A percentile compares a stretch with the other conserved stretches of the same genome.
Evolutionary conservation across 2,888 invertebrate genomes (phyloP).

Genomic region (Cryptocephalus moraei): DNA sequence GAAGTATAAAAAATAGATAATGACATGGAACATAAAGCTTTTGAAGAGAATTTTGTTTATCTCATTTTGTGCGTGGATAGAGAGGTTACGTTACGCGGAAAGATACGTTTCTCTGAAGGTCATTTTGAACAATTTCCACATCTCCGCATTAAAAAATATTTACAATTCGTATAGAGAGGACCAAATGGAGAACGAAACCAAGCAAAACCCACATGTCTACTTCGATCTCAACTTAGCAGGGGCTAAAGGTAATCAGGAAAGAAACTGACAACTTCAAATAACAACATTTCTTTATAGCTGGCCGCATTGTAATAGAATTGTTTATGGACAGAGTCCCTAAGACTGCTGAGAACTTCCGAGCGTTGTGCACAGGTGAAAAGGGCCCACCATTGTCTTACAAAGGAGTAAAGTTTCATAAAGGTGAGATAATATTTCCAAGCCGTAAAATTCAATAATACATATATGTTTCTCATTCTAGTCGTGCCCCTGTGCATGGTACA

Average conservation of each 20-base stretch:
- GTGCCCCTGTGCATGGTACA: conserved; percentile 83
- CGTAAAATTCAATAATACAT: too few species aligned
- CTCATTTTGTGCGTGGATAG: too few species aligned
- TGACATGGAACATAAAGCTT: too few species aligned
- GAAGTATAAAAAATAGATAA: too few species aligned
- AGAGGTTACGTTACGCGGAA: too few species aligned
- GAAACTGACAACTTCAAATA: neutral
- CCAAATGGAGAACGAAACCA: too few species aligned
- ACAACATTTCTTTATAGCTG: conserved; percentile 45
- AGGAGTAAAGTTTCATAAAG: conserved; percentile 70
- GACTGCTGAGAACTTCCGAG: conserved; percentile 86
- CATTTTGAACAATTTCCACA: too few species aligned
- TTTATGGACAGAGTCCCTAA: conserved; percentile 74
- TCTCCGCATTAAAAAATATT: too few species aligned
- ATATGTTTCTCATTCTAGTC: conserved; percentile 43
- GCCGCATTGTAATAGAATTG: conserved; percentile 77
- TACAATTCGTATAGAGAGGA: too few species aligned
- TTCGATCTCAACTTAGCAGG: conserved; percentile 59
- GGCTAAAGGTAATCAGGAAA: conserved; percentile 48
- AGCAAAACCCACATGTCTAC: conserved; percentile 41
- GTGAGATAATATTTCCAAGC: too few species aligned
- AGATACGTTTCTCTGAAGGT: too few species aligned
- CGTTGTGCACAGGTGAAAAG: conserved; percentile 84
- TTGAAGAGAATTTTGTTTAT: too few species aligned
- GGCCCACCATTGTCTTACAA: conserved; percentile 81